Conservation (phyloP, 2,888 invertebrate genomes). For the Ferrisia virgata region DNA sequence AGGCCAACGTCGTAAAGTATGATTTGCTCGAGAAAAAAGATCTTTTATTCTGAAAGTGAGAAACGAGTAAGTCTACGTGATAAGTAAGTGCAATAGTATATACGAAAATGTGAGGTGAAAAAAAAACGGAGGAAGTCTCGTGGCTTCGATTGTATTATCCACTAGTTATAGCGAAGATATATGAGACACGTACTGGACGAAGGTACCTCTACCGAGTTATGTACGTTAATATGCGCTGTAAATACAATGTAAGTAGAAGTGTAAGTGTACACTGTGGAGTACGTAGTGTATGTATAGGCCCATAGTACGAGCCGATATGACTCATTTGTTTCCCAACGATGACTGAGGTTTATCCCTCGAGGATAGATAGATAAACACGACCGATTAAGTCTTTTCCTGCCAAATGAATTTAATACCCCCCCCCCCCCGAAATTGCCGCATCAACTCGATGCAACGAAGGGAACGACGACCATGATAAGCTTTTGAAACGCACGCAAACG, state of each 20-base stretch:
- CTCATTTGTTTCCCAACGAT: constrained; percentile 23
- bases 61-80: too few species aligned
- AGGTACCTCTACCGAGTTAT: too few species aligned
- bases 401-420: constrained; percentile 10
- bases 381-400: constrained; percentile 38
- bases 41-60: too few species aligned
- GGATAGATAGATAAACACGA: constrained; percentile 32
- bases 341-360: constrained; percentile 24
- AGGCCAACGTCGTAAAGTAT: too few species aligned
- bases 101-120: too few species aligned
- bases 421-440: background rate
- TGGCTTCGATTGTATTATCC: background rate
- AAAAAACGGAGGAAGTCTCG: background rate
- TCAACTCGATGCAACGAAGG: background rate
- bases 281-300: background rate
- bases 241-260: too few species aligned
- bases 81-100: too few species aligned
- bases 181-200: too few species aligned
- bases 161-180: too few species aligned
- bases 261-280: too few species aligned
- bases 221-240: too few species aligned
- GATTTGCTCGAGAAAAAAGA: too few species aligned
- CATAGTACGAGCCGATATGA: background rate
- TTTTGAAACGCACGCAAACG: background rate
- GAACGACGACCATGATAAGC: background rate